These are phyloP conservation scores for Drosophila picticornis DNA, from an alignment of 2,888 invertebrate genomes.

Conservation along the genomic window DNA sequence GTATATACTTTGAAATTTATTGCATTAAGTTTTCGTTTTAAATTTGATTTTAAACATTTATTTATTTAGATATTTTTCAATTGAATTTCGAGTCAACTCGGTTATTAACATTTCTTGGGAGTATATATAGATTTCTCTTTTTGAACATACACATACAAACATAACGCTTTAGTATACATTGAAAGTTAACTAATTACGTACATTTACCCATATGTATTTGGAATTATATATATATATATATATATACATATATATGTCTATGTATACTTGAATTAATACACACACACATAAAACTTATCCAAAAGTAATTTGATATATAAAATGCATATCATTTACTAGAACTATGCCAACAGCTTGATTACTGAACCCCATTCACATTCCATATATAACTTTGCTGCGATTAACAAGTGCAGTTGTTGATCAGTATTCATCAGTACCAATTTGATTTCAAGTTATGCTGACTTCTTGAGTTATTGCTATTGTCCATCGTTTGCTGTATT, in stretches of 20 bases:
- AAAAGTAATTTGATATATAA: constrained; percentile 72
- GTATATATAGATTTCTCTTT: constrained; percentile 11
- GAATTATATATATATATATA: constrained; percentile 10
- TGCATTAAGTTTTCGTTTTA: constrained; percentile 4
- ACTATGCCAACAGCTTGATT: constrained; percentile 38
- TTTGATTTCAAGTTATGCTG: constrained; percentile 18
- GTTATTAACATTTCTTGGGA: constrained; percentile 12
- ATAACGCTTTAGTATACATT: constrained; percentile 49
- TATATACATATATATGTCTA: constrained; percentile 7
- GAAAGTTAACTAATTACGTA: constrained; percentile 58
- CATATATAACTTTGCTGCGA: constrained; percentile 46
- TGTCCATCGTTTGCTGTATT: constrained; percentile 36
- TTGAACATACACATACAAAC: constrained; percentile 22
- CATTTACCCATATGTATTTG: constrained; percentile 37
- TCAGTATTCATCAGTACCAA: constrained; percentile 12
- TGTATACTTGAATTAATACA: constrained; percentile 26
- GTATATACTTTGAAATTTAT: constrained; percentile 27
- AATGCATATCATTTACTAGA: constrained; percentile 70
- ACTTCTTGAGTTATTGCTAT: constrained; percentile 39
- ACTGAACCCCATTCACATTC: constrained; percentile 5
- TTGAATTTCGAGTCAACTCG: constrained; percentile 20
- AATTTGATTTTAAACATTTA: constrained; percentile 7
- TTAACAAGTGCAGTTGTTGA: constrained; percentile 71
- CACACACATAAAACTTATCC: constrained; percentile 76
- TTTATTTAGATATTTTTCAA: constrained; percentile 6